A percentile compares a stretch with the other conserved stretches of the same genome.
These are phyloP conservation scores for Stylophora pistillata DNA, from an alignment of 64 coral and sea anemone genomes.

Conservation along the genomic window DNA sequence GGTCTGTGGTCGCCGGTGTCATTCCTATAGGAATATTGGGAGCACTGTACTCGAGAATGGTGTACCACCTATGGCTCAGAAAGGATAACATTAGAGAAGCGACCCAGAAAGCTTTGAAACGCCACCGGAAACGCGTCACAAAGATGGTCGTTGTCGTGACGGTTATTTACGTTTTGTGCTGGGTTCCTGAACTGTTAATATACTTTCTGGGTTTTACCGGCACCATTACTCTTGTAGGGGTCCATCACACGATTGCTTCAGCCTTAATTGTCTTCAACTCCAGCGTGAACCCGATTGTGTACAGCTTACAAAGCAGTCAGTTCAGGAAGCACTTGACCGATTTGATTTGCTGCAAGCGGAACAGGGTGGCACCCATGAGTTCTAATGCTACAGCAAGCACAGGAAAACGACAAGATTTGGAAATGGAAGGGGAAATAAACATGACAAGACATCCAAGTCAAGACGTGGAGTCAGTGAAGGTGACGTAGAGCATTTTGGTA, in stretches of 20 bases:
- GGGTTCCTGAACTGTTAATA: slow-evolving; percentile 58
- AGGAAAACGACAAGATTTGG: neutral
- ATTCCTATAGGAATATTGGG: slow-evolving; percentile 56
- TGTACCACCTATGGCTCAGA: slow-evolving; percentile 37
- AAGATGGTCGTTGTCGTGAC: slow-evolving; percentile 63
- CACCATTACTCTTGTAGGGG: slow-evolving; percentile 23
- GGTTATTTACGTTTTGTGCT: slow-evolving; percentile 51
- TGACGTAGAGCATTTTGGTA: neutral
- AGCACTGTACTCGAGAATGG: slow-evolving; percentile 62
- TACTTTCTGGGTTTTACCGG: slow-evolving; percentile 56
- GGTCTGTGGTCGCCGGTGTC: slow-evolving; percentile 72
- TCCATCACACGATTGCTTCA: slow-evolving; percentile 47
- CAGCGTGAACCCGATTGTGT: slow-evolving; percentile 58
- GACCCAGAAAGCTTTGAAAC: slow-evolving; percentile 54
- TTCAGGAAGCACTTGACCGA: slow-evolving; percentile 49
- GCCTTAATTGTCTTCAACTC: slow-evolving; percentile 60
- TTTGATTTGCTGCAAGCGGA: slow-evolving; percentile 26
- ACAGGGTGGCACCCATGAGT: neutral
- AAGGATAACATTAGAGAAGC: slow-evolving; percentile 36
- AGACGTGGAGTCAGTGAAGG: neutral
- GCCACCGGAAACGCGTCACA: slow-evolving; percentile 56
- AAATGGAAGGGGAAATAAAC: neutral
- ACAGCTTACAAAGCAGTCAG: slow-evolving; percentile 54
- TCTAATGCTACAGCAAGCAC: neutral
- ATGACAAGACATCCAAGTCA: neutral